Percentiles rank a stretch among this genome's conserved stretches.
These are phyloP conservation scores for Choristoneura rosaceana DNA, from an alignment of 2,888 invertebrate species.

Conservation along the genomic window DNA sequence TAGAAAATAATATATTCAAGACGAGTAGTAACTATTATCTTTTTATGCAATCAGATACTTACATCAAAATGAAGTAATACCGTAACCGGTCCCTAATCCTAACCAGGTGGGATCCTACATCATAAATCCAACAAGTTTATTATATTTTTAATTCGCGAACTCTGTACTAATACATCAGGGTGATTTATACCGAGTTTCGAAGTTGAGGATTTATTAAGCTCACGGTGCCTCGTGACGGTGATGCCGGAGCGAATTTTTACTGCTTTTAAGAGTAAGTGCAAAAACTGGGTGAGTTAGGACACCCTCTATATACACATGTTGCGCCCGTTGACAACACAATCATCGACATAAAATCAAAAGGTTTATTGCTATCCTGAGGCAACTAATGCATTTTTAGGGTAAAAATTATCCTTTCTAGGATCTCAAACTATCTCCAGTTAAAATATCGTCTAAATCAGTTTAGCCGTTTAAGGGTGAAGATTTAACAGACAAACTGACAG, in stretches of 20 bases:
- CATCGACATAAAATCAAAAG: too few relatives aligned
- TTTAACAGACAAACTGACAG: too few relatives aligned
- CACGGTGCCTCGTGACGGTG: slow-evolving; percentile 40
- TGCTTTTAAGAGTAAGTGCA: slow-evolving; percentile 1
- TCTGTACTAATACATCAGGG: slow-evolving; percentile 47
- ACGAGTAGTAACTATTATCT: too few relatives aligned
- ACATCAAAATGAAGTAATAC: neutral
- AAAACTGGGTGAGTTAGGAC: neutral
- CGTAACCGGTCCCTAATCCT: slow-evolving; percentile 10
- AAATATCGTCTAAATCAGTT: too few relatives aligned
- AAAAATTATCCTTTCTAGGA: too few relatives aligned
- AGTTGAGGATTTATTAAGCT: slow-evolving; percentile 48
- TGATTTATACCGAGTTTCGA: slow-evolving; percentile 47
- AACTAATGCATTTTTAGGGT: too few relatives aligned
- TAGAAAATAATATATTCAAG: too few relatives aligned
- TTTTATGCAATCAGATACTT: neutral
- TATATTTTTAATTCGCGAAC: slow-evolving; percentile 49
- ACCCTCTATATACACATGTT: neutral
- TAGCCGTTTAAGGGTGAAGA: too few relatives aligned
- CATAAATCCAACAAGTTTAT: slow-evolving; percentile 46
- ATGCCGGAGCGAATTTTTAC: slow-evolving; percentile 31
- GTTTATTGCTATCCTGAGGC: too few relatives aligned
- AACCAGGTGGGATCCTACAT: slow-evolving; percentile 25
- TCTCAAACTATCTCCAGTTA: too few relatives aligned
- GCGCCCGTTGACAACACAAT: neutral